Base-by-base conservation (phyloP, 2,888 invertebrate species). In the Polietes domitor region DNA sequence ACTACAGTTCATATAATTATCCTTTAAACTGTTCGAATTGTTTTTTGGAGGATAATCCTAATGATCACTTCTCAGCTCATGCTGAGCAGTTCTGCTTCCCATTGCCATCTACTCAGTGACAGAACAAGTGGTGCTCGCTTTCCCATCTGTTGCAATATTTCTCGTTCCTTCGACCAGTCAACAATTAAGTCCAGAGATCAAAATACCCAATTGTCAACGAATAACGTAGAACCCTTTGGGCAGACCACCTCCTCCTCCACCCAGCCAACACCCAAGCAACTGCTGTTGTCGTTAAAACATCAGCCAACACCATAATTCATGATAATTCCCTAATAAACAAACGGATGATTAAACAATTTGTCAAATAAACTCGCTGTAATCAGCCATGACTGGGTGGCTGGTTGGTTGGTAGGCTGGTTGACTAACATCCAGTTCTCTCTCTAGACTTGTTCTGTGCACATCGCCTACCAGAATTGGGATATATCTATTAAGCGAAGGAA, bases 301-400 rank as follows among this genome's bases (percentile, higher is more conserved):
- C 68, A 41, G 17, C 41, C n/a, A 65, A 41, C 65, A 41, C 21
- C 65, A 65, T 83, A 74, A 83, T 83, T 77, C 74, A 41, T 61
- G 37, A 74, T 80, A 77, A 83, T 83, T 79, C 81, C 58, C 72
- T 76, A 81, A 78, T 81, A 84, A 81, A 70, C 84, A 84, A 75
- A 81, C 65, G 84, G 73, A 84, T 84, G 78, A 84, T 84, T 84
- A 84, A 84, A 74, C 84, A 84, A 84, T 84, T 84, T 84, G 84
- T 84, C 84, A 84, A 70, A 77, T 79, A 78, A 84, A 78, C 61
- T 78, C 32, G 58, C 15, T 21, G 43, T 65, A 76, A 78, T 79
- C 65, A 76, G 53, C 41, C 72, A 81, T 78, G 75, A 75, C 43
- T 63, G 41, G 47, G 41, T 24, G 41, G 17, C 50, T n/a, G n/a